These are phyloP conservation scores for Chloroceryle inda DNA, from an alignment of 2,797 vertebrate genomes.

Conservation along the genomic window DNA sequence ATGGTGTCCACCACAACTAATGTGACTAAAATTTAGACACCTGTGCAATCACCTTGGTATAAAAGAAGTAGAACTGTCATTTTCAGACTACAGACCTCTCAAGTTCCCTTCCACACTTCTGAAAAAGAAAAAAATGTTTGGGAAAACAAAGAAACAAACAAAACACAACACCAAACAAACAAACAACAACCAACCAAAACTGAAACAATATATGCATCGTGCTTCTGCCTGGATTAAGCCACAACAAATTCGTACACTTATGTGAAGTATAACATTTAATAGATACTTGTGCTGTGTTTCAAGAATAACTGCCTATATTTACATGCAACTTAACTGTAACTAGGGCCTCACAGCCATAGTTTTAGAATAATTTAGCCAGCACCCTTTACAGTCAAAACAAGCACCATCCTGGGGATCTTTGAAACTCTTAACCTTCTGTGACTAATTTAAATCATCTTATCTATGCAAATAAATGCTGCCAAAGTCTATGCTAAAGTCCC, in stretches of 20 bases:
- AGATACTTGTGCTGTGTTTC: neutral
- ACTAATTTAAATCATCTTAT: neutral
- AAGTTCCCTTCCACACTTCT: neutral
- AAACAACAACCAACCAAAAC: too few relatives aligned
- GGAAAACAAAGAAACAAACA: too few relatives aligned
- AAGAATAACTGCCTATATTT: neutral
- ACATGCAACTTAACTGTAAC: neutral
- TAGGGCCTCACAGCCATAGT: neutral
- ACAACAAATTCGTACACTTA: neutral
- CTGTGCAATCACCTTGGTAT: neutral
- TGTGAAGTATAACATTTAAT: neutral
- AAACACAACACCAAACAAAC: too few relatives aligned
- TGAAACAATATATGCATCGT: neutral
- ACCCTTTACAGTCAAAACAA: neutral
- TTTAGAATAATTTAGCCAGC: neutral
- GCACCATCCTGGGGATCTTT: neutral
- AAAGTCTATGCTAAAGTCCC: neutral
- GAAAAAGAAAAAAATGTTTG: neutral
- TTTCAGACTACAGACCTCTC: neutral
- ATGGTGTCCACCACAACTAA: neutral
- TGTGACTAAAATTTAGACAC: neutral
- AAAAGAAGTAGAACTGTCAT: neutral
- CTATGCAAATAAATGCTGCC: neutral
- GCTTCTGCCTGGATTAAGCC: neutral
- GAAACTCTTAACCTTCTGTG: neutral